Evolutionary conservation across 2,888 invertebrate genomes (phyloP).

Genomic region (Cerastis leucographa): DNA sequence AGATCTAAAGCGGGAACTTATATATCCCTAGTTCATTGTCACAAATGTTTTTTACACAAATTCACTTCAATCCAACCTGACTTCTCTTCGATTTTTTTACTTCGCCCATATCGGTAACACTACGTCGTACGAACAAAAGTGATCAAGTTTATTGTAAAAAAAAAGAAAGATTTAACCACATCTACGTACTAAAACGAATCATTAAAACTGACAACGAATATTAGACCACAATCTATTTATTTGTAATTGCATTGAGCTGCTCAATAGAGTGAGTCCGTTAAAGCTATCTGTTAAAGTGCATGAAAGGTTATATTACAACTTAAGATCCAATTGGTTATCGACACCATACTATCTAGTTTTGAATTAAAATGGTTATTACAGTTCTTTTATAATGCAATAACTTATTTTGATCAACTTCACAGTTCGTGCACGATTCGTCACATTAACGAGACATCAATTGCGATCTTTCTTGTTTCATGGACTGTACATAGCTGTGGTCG

Average conservation of each 20-base stretch:
- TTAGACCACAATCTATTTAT: slow-evolving; percentile 18
- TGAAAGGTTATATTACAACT: slow-evolving; percentile 32
- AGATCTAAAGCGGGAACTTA: slow-evolving; percentile 2
- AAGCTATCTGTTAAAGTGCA: neutral
- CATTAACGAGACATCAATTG: neutral
- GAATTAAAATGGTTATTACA: slow-evolving; percentile 2
- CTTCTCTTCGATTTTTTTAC: slow-evolving; percentile 6
- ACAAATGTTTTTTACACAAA: slow-evolving; percentile 31
- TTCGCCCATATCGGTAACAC: neutral
- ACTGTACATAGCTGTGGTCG: slow-evolving; percentile 33
- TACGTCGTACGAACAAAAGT: slow-evolving; percentile 15
- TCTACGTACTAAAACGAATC: slow-evolving; percentile 29
- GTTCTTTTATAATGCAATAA: slow-evolving; percentile 24
- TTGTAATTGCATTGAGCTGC: slow-evolving; percentile 8
- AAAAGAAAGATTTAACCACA: slow-evolving; percentile 23
- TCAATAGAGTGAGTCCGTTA: neutral
- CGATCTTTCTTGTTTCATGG: neutral
- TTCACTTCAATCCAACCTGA: slow-evolving; percentile 20
- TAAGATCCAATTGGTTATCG: slow-evolving; percentile 12
- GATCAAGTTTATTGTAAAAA: slow-evolving; percentile 4
- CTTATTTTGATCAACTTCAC: slow-evolving; percentile 19
- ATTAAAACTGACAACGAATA: slow-evolving; percentile 21
- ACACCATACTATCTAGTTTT: slow-evolving; percentile 19
- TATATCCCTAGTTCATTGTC: slow-evolving; percentile 21
- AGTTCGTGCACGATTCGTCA: slow-evolving; percentile 8